These are phyloP conservation scores for Linnaemya vulpina DNA, from an alignment of 2,888 invertebrate species.

Conservation along the genomic window DNA sequence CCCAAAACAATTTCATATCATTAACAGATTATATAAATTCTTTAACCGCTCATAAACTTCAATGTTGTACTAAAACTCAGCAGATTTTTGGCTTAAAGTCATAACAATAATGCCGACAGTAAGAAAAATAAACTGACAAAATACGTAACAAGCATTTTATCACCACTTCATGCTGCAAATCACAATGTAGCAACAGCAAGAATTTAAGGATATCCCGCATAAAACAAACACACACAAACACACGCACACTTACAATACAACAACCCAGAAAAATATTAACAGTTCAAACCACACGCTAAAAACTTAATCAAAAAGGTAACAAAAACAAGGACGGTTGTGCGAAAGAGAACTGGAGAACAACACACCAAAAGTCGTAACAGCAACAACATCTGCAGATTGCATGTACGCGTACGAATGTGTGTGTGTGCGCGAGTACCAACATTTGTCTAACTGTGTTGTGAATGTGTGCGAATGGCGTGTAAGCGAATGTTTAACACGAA, in stretches of 20 bases:
- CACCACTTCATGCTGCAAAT: conserved; percentile 58
- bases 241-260: background rate
- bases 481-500: conserved; percentile 25
- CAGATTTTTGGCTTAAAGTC: conserved; percentile 49
- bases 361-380: conserved; percentile 14
- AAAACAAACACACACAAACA: conserved; percentile 3
- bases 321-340: conserved; percentile 20
- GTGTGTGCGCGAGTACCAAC: background rate
- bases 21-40: conserved; percentile 59
- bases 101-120: conserved; percentile 50
- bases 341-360: background rate
- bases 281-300: conserved; percentile 61
- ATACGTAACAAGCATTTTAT: conserved; percentile 54
- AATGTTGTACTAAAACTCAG: conserved; percentile 40
- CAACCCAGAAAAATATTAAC: conserved; percentile 22
- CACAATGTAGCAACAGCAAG: conserved; percentile 40
- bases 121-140: conserved; percentile 52
- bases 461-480: conserved; percentile 13
- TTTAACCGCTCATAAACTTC: conserved; percentile 56
- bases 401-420: background rate
- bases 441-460: conserved; percentile 26
- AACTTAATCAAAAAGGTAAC: conserved; percentile 60
- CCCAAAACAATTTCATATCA: conserved; percentile 36
- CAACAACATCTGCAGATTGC: conserved; percentile 26
- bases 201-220: conserved; percentile 34